These are phyloP conservation scores for Arnoldichthys spilopterus DNA, from an alignment of 2,797 vertebrate species.

Conservation along the genomic window DNA sequence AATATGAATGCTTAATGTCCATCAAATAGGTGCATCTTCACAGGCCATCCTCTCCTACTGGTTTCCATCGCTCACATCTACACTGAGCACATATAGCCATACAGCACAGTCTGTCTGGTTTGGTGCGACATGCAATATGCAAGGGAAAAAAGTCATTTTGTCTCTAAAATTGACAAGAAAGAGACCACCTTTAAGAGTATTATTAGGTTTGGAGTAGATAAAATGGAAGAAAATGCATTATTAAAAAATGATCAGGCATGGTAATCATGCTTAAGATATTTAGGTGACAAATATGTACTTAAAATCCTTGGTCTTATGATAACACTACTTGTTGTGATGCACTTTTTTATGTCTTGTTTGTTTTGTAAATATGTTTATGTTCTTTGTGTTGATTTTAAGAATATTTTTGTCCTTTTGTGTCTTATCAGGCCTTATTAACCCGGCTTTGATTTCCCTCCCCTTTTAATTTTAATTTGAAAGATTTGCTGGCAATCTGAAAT, in stretches of 20 bases:
- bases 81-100: conserved; percentile 47
- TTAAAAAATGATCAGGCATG: conserved; percentile 73
- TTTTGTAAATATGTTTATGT: conserved; percentile 85
- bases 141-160: conserved; percentile 53
- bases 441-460: conserved; percentile 74
- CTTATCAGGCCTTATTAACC: conserved; percentile 71
- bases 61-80: conserved; percentile 46
- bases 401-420: conserved; percentile 56
- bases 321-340: conserved; percentile 76
- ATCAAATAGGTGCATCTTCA: conserved; percentile 36
- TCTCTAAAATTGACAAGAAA: conserved; percentile 55
- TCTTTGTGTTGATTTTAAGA: conserved; percentile 46
- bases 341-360: conserved; percentile 72
- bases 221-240: conserved; percentile 26
- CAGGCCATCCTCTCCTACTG: conserved; percentile 38
- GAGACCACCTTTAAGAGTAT: conserved; percentile 51
- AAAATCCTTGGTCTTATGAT: conserved; percentile 66
- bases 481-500: conserved; percentile 86
- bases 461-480: conserved; percentile 71
- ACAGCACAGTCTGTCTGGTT: conserved; percentile 48
- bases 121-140: conserved; percentile 68
- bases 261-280: conserved; percentile 65
- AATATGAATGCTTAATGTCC: conserved; percentile 51
- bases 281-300: conserved; percentile 67
- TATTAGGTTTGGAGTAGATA: conserved; percentile 39